Conservation (phyloP, 2,888 invertebrate species). For the Chrysodeixis includens region DNA sequence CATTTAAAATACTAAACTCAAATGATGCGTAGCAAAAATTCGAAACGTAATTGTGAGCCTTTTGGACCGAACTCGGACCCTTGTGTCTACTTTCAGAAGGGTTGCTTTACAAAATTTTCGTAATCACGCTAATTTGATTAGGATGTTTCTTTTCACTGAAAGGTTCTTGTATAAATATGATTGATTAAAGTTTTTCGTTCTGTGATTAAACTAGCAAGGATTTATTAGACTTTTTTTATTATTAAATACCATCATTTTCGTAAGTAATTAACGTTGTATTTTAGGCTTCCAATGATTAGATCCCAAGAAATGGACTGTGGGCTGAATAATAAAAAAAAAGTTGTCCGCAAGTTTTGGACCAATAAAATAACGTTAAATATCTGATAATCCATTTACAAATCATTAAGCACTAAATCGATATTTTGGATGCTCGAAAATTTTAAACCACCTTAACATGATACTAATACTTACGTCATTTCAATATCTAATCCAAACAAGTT, state of each 20-base stretch:
- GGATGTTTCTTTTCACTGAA: slow-evolving; percentile 1
- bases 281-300: too few species aligned
- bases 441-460: too few species aligned
- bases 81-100: slow-evolving; percentile 2
- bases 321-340: too few species aligned
- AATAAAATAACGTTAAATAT: too few species aligned
- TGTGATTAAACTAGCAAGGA: background rate
- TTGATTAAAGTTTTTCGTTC: background rate
- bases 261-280: too few species aligned
- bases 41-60: slow-evolving; percentile 35
- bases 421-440: too few species aligned
- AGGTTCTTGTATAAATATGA: background rate
- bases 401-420: too few species aligned
- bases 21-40: slow-evolving; percentile 45
- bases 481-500: too few species aligned
- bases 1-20: slow-evolving; percentile 39
- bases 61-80: background rate
- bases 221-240: background rate
- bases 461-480: too few species aligned
- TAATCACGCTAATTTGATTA: slow-evolving; percentile 6
- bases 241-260: background rate
- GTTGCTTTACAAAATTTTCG: slow-evolving; percentile 5
- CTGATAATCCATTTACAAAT: too few species aligned
- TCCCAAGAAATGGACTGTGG: too few species aligned
- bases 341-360: too few species aligned